Evolutionary conservation across 2,113 vertebrate genomes (phyloP).

Genomic region (Plectropomus leopardus): DNA sequence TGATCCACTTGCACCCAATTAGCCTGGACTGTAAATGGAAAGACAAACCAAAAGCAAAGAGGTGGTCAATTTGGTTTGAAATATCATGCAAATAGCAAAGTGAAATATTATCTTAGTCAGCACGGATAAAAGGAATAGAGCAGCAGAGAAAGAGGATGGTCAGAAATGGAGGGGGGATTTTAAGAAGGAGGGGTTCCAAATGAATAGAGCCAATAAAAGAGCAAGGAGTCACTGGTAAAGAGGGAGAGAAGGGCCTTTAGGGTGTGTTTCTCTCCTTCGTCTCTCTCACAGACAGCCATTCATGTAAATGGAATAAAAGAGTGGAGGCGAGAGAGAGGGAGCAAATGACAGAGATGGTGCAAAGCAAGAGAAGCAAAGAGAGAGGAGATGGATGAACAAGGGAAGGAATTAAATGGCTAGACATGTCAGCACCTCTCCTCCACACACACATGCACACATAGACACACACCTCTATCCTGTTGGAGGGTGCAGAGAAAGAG

Average conservation of each 20-base stretch:
- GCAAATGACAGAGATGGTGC: constrained; percentile 14
- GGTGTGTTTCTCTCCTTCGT: constrained; percentile 17
- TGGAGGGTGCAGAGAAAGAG: constrained; percentile 34
- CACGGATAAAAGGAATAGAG: background rate
- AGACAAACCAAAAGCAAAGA: constrained; percentile 14
- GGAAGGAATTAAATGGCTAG: constrained; percentile 69
- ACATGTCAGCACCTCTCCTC: constrained; percentile 65
- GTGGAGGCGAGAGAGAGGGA: constrained; percentile 28
- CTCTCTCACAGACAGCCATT: constrained; percentile 32
- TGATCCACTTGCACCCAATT: background rate
- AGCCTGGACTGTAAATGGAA: constrained; percentile 6
- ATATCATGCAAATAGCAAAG: constrained; percentile 55
- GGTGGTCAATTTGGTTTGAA: constrained; percentile 34
- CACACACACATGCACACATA: background rate
- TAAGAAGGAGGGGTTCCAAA: constrained; percentile 27
- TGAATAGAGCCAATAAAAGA: constrained; percentile 58
- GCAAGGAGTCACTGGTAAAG: constrained; percentile 25
- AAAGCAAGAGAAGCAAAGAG: constrained; percentile 48
- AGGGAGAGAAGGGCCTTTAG: constrained; percentile 29
- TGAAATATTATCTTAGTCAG: background rate
- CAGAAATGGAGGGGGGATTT: constrained; percentile 10
- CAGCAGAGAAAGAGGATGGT: background rate
- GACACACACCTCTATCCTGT: background rate
- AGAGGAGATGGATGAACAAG: constrained; percentile 22
- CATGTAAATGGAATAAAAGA: constrained; percentile 37